A percentile compares a stretch with the other conserved stretches of the same genome.
Conservation (phyloP, 2,888 invertebrate genomes). For the Apocheima hispidaria region DNA sequence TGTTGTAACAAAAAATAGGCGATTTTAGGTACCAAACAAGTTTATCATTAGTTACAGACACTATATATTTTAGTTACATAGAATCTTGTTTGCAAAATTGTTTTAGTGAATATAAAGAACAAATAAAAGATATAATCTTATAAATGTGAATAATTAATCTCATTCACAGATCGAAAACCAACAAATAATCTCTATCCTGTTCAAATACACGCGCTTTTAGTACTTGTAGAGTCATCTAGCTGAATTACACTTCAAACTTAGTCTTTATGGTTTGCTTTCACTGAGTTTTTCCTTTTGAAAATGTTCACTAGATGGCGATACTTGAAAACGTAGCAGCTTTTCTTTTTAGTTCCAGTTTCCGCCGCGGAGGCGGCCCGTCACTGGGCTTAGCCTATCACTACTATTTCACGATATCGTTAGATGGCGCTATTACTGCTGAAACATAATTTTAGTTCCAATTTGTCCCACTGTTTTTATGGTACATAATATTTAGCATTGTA, state of each 20-base stretch:
- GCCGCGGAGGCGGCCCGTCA: slow-evolving; percentile 1
- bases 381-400: neutral
- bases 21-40: no score
- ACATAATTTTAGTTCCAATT: neutral
- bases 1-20: neutral
- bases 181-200: neutral
- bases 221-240: slow-evolving; percentile 43
- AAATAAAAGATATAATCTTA: neutral
- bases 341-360: slow-evolving; percentile 10
- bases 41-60: no score
- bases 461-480: neutral
- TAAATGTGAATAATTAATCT: no score
- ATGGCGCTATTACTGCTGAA: neutral
- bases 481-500: neutral
- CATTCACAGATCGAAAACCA: no score
- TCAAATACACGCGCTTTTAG: neutral
- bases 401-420: neutral
- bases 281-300: neutral
- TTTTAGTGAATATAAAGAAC: no score
- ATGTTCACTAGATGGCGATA: slow-evolving; percentile 10
- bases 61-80: no score
- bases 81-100: no score
- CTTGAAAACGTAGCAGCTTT: neutral
- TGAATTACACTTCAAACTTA: neutral
- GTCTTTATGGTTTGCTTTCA: neutral